These are phyloP conservation scores for Eucera pruinosa DNA, from an alignment of 2,888 invertebrate genomes.

Conservation along the genomic window DNA sequence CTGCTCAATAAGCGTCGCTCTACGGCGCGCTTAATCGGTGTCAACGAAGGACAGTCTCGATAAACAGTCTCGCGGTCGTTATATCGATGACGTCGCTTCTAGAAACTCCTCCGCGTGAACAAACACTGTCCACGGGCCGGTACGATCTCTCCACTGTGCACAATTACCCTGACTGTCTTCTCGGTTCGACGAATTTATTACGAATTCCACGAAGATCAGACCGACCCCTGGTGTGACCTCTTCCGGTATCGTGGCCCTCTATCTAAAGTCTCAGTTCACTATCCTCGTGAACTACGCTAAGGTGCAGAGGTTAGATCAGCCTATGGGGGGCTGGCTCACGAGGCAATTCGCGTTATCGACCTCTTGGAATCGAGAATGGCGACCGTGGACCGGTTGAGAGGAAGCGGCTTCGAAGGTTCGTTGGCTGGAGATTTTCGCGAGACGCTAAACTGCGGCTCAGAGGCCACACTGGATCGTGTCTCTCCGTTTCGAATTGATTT, in stretches of 20 bases:
- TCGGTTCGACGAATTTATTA: constrained; percentile 11
- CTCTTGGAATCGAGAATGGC: not conserved
- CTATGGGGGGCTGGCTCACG: constrained; percentile 17
- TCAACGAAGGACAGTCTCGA: constrained; percentile 60
- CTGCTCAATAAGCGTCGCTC: constrained; percentile 53
- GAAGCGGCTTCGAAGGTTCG: not conserved
- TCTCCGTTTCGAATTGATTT: constrained; percentile 68
- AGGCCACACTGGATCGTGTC: constrained; percentile 47
- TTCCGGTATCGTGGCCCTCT: constrained; percentile 18
- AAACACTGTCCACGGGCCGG: not conserved
- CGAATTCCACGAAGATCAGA: not conserved
- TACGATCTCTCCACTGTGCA: not conserved
- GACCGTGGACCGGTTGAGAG: not conserved
- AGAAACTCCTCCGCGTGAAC: not conserved
- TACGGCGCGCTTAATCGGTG: constrained; percentile 61
- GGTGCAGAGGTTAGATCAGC: not conserved
- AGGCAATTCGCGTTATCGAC: constrained; percentile 42
- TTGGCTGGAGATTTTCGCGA: constrained; percentile 23
- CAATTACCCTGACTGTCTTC: not conserved
- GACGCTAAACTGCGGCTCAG: constrained; percentile 17
- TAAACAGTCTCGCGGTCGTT: constrained; percentile 25
- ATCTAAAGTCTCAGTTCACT: too few species aligned
- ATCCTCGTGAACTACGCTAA: too few species aligned
- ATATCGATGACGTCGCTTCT: constrained; percentile 36
- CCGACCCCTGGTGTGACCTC: constrained; percentile 35